Base-by-base conservation (phyloP, 2,888 invertebrate genomes). In the Metalampra italica region DNA sequence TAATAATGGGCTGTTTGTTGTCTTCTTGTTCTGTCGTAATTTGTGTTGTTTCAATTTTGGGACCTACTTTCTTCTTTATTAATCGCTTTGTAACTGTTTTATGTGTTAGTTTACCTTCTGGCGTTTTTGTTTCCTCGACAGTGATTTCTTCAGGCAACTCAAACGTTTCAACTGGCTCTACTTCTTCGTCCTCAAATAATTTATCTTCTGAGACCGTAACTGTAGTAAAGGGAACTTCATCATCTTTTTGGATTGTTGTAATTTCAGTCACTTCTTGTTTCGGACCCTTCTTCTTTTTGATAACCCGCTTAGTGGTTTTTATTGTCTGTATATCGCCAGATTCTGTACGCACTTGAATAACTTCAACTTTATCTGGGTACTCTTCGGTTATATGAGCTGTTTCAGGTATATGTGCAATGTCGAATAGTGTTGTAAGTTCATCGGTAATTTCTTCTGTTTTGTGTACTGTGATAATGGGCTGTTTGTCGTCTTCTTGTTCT, bases 41-140 rank as follows among this genome's bases (percentile, higher is more conserved):
- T 37, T 59, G 29, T 36, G 60, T 64, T 0, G 59, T 68, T 64
- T 66, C 55, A 39, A 75, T 49, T 56, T 65, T 56, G 7, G 67
- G 51, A 50, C 71, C 71, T 41, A 60, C 54, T 38, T 67, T 68
- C 52, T 68, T 71, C 45, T 56, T 59, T 61, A 50, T 62, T 66
- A 62, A 68, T 9, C 54, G 64, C 49, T 56, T 59, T 47, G 65
- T 56, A 14, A 60, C 56, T 79, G 42, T 76, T 64, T 63, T 78
- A 49, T 54, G 62, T 66, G 29, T 61, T 52, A 60, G 72, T 53
- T 67, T 66, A 52, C 70, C 56, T 9, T 51, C 51, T 13, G 41
- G 22, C 5, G 51, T 22, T 29, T 47, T 15, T 1, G 30, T 32
- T 12, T 51, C 51, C 22, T 51, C 45, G 7, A 68, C 57, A 0